Evolutionary conservation across 23 tunicate species (phyloP), one percentile per base, ranked within the genome.

Genomic region (Aplidium turbinatum): DNA sequence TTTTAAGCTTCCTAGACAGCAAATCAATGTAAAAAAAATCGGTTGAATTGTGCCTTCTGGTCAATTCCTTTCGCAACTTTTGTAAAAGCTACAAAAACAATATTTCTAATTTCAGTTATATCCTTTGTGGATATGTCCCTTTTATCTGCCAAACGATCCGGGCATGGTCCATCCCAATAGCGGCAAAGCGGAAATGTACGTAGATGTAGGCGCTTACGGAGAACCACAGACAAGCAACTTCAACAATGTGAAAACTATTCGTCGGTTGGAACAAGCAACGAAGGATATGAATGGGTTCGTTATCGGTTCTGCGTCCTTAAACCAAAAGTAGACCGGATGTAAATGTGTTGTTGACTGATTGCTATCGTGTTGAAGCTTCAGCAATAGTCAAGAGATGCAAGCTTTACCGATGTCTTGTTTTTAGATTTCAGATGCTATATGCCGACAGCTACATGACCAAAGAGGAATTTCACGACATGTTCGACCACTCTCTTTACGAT

Each of bases 381-480:
- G n/a, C n/a, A n/a, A n/a, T n/a, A n/a, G n/a, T n/a, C n/a, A n/a
- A n/a, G n/a, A n/a, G n/a, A n/a, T n/a, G n/a, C n/a, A n/a, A n/a
- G n/a, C n/a, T n/a, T n/a, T n/a, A n/a, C n/a, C n/a, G 16, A 42
- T 42, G 11, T 42, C 13, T 9, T 42, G 50, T 42, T 42, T 42
- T 9, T 38, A 81, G 87, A 3, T 88, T 74, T 68, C 96, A 88
- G 73, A 88, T 88, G 96, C 50, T 88, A 21, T 88, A 88, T 70
- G 96, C 96, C 35, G 96, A 88, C 31, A 88, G 96, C 50, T 88
- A 88, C 64, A 68, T 88, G 96, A 74, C 96, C 2, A 58, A 72
- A 2, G 79, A 81, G 23, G 96, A 88, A 24, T 88, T 88, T 48
- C 74, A 58, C 23, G 73, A 75, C 20, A 88, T 88, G 96, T 88